Evolutionary conservation across 2,113 vertebrate genomes (phyloP).

Genomic region (Probosciger aterrimus): DNA sequence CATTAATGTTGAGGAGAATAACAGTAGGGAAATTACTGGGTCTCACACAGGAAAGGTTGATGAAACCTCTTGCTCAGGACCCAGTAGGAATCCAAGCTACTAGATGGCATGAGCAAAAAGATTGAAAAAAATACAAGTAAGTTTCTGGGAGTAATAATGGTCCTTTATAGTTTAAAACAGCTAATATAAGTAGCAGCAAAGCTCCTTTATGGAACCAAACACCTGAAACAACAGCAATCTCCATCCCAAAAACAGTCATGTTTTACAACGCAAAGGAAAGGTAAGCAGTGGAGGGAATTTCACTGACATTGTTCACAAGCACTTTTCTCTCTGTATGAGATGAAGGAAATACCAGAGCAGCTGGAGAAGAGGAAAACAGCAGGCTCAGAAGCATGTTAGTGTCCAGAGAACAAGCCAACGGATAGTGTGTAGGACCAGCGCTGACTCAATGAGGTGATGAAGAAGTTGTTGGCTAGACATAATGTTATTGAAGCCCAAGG

Average conservation of each 20-base stretch:
- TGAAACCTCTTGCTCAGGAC: neutral
- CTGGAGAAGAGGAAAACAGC: neutral
- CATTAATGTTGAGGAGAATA: neutral
- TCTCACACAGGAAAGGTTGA: neutral
- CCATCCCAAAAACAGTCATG: neutral
- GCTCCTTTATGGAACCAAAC: neutral
- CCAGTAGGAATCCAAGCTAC: neutral
- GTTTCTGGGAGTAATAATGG: neutral
- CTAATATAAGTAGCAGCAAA: neutral
- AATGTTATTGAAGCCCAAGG: slow-evolving; percentile 5
- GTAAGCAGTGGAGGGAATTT: neutral
- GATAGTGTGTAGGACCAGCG: neutral
- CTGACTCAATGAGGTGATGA: slow-evolving; percentile 11
- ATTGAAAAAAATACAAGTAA: neutral
- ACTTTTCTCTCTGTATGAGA: neutral
- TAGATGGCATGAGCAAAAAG: neutral
- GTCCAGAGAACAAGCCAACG: neutral
- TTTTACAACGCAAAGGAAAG: neutral
- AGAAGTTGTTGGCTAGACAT: slow-evolving; percentile 32
- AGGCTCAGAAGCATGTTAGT: neutral
- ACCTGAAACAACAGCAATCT: neutral
- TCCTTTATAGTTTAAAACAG: neutral
- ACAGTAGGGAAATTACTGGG: neutral
- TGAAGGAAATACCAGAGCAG: slow-evolving; percentile 20
- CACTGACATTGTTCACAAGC: neutral